Percentiles rank a stretch among this genome's conserved stretches.
Evolutionary conservation across 2,797 vertebrate species (phyloP).

Genomic region (Acrossocheilus wenchowensis): DNA sequence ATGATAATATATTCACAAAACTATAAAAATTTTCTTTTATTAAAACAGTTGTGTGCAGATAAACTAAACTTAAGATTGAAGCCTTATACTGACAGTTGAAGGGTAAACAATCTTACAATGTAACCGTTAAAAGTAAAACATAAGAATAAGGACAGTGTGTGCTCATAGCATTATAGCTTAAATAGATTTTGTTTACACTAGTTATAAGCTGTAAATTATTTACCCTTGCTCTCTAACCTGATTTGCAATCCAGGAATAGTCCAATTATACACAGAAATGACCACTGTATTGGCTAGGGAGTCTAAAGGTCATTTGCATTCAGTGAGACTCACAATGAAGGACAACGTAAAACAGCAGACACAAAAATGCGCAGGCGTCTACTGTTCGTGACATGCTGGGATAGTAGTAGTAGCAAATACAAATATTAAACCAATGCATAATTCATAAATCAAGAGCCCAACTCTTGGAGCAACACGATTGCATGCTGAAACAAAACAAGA

Average conservation of each 20-base stretch:
- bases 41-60: not conserved
- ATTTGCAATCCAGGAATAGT: constrained; percentile 42
- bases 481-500: constrained; percentile 1
- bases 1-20: not conserved
- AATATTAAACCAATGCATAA: constrained; percentile 27
- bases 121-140: not conserved
- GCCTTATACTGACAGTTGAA: not conserved
- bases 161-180: constrained; percentile 3
- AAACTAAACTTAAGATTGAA: not conserved
- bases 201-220: constrained; percentile 44
- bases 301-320: constrained; percentile 53
- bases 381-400: constrained; percentile 5
- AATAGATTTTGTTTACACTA: constrained; percentile 42
- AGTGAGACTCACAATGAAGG: constrained; percentile 52
- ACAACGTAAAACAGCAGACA: constrained; percentile 36
- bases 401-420: constrained; percentile 36
- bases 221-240: constrained; percentile 46
- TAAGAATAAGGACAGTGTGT: not conserved
- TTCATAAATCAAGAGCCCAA: constrained; percentile 29
- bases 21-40: not conserved
- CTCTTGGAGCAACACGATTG: not conserved
- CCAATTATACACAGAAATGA: constrained; percentile 39
- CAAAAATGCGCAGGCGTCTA: constrained; percentile 31
- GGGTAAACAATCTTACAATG: not conserved
- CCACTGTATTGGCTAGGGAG: constrained; percentile 33